Evolutionary conservation across 2,797 vertebrate genomes (phyloP).

Genomic region (Dermochelys coriacea): DNA sequence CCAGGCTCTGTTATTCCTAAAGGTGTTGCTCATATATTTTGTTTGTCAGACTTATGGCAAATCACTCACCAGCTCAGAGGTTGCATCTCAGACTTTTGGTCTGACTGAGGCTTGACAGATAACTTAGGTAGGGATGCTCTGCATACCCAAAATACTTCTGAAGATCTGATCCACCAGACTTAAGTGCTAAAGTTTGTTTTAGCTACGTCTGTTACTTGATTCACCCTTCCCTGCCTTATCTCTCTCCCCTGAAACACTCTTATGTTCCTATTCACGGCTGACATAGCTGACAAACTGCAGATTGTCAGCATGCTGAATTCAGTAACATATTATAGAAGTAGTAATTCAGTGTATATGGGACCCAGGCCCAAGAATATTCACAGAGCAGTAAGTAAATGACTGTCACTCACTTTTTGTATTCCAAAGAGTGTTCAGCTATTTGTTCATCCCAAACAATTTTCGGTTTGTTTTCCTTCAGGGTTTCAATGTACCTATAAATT

Average conservation of each 20-base stretch:
- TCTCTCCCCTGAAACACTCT: neutral
- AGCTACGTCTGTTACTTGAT: neutral
- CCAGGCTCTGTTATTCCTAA: neutral
- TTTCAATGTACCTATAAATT: slow-evolving; percentile 90
- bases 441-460: slow-evolving; percentile 92
- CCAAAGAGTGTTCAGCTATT: slow-evolving; percentile 92
- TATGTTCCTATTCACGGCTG: neutral
- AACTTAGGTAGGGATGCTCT: neutral
- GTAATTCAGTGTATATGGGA: neutral
- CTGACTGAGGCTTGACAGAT: neutral
- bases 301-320: slow-evolving; percentile 14
- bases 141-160: neutral
- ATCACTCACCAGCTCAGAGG: neutral
- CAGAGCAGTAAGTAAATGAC: neutral
- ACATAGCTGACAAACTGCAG: slow-evolving; percentile 3
- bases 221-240: slow-evolving; percentile 10
- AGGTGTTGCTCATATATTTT: slow-evolving; percentile 1
- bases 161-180: neutral
- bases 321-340: neutral
- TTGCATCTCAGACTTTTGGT: neutral
- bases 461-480: slow-evolving; percentile 91
- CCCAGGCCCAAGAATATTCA: neutral
- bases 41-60: neutral
- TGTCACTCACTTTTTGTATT: slow-evolving; percentile 90
- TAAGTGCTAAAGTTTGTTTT: neutral